Conservation (phyloP, 2,888 invertebrate genomes). For the Pterobdella sp. region DNA sequence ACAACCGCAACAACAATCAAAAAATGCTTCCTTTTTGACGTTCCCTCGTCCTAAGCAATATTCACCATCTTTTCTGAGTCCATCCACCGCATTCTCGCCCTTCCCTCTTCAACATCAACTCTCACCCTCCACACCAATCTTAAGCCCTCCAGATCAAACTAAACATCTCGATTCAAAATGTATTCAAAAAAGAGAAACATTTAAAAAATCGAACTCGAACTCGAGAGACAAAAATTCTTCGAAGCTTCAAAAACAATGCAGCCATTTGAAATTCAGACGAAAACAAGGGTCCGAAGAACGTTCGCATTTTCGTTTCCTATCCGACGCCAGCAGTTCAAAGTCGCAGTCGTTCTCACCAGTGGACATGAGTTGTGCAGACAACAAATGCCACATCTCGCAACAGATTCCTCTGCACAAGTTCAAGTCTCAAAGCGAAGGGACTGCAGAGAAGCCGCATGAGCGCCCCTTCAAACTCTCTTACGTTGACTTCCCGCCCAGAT, state of each 20-base stretch:
- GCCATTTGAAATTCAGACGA: not conserved
- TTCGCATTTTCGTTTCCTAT: not conserved
- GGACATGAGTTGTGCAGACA: not conserved
- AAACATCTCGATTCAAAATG: not conserved
- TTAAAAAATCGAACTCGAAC: not conserved
- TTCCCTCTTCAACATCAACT: not conserved
- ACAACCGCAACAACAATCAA: not conserved
- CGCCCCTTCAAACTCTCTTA: constrained; percentile 37
- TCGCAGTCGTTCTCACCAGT: not conserved
- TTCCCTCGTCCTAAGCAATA: not conserved
- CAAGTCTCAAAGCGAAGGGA: not conserved
- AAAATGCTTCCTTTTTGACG: not conserved
- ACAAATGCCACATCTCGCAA: not conserved
- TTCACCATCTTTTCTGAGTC: not conserved
- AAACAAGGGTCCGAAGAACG: not conserved
- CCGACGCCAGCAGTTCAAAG: not conserved
- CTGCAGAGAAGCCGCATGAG: not conserved
- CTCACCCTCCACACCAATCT: not conserved
- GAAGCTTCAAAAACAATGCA: not conserved
- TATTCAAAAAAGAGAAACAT: not conserved
- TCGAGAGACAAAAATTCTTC: too few relatives aligned
- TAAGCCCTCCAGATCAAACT: not conserved
- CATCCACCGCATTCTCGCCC: not conserved
- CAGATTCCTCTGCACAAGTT: not conserved
- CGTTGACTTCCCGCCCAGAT: constrained; percentile 39